Conservation (phyloP, 2,888 invertebrate species). For the Agonopterix subpropinquella region DNA sequence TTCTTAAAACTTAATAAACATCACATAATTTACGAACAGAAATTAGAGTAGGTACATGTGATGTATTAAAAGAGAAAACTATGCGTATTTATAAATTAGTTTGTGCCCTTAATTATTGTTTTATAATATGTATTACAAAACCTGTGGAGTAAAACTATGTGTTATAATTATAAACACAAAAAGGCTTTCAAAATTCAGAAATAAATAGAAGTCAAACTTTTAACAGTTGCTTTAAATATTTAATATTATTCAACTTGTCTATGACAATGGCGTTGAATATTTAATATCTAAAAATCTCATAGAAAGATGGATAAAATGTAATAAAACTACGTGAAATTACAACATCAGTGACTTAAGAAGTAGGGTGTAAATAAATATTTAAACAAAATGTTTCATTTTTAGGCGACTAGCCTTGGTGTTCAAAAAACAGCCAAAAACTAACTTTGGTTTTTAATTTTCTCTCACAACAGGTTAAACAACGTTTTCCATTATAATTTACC, state of each 20-base stretch:
- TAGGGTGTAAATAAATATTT: constrained; percentile 46
- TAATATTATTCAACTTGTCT: no score
- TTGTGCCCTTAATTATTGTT: no score
- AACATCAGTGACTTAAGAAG: constrained; percentile 35
- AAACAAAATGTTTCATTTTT: constrained; percentile 39
- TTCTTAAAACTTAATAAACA: neutral
- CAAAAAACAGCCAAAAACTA: constrained; percentile 53
- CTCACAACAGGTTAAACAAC: constrained; percentile 41
- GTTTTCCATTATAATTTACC: constrained; percentile 26
- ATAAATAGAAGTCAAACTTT: no score
- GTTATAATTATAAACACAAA: no score
- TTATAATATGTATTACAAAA: no score
- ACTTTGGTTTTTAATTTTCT: constrained; percentile 56
- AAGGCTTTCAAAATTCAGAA: no score
- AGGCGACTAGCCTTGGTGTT: constrained; percentile 57
- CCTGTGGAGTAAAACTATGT: no score
- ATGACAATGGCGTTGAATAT: no score
- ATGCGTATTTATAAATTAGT: no score
- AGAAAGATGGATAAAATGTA: neutral
- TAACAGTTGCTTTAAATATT: no score
- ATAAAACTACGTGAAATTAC: constrained; percentile 38
- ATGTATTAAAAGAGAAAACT: no score
- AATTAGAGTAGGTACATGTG: neutral
- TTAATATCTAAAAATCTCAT: no score
- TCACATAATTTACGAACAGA: neutral